Conservation (phyloP, 2,888 invertebrate species). For the Geotrupes spiniger region DNA sequence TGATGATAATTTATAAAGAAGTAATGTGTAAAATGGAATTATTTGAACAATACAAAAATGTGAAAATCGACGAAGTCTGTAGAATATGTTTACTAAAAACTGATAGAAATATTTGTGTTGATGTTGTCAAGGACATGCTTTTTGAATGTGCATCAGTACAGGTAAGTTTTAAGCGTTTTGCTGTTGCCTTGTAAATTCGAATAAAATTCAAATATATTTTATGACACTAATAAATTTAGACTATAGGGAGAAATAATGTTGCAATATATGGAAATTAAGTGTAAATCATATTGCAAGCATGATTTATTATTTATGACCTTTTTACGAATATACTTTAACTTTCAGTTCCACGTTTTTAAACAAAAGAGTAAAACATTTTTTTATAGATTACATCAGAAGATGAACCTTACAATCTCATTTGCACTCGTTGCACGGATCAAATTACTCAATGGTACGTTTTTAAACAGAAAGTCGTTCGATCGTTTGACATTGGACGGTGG, state of each 20-base stretch:
- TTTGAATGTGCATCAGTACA: background rate
- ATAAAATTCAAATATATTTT: too few relatives aligned
- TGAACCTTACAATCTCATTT: slow-evolving; percentile 1
- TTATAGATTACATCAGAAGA: slow-evolving; percentile 3
- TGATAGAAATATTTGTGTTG: slow-evolving; percentile 5
- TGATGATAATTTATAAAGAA: too few relatives aligned
- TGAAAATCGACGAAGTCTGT: slow-evolving; percentile 9
- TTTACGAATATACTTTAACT: too few relatives aligned
- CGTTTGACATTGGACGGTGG: slow-evolving; percentile 20
- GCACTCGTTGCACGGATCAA: slow-evolving; percentile 16
- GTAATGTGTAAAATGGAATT: too few relatives aligned
- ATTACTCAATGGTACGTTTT: slow-evolving; percentile 22
- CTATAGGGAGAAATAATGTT: too few relatives aligned
- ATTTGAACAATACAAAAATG: slow-evolving; percentile 6
- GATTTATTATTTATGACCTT: too few relatives aligned
- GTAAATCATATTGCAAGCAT: too few relatives aligned
- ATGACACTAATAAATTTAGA: too few relatives aligned
- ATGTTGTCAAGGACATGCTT: background rate
- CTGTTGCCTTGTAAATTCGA: too few relatives aligned
- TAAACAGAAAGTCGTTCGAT: slow-evolving; percentile 19
- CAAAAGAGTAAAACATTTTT: background rate
- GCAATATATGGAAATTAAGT: too few relatives aligned
- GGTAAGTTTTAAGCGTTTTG: too few relatives aligned
- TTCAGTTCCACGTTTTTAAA: too few relatives aligned
- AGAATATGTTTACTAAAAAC: slow-evolving; percentile 10